These are phyloP conservation scores for Acronicta leporina DNA, from an alignment of 2,888 invertebrate species.

Conservation along the genomic window DNA sequence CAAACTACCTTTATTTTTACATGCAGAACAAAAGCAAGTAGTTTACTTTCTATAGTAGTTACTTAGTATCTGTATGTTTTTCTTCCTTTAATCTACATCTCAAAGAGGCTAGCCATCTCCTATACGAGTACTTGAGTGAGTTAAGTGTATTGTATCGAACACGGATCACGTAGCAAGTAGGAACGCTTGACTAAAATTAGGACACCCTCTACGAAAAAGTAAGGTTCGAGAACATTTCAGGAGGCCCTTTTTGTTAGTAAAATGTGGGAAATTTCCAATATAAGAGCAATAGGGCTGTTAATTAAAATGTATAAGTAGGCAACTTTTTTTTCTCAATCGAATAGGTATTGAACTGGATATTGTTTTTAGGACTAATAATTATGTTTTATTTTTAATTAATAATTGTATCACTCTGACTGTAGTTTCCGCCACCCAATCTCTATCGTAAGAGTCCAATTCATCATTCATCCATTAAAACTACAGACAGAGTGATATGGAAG, in stretches of 20 bases:
- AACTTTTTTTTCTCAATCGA: too few species aligned
- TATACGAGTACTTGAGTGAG: constrained; percentile 32
- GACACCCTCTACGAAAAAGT: constrained; percentile 54
- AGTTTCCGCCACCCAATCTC: too few species aligned
- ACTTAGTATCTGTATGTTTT: constrained; percentile 6
- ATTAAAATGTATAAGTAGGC: too few species aligned
- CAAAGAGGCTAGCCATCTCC: constrained; percentile 28
- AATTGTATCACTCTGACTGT: too few species aligned
- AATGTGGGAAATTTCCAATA: constrained; percentile 13
- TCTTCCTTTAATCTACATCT: constrained; percentile 31
- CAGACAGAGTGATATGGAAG: too few species aligned
- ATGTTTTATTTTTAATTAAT: too few species aligned
- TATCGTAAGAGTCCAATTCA: too few species aligned
- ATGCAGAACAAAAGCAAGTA: too few species aligned
- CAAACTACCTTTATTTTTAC: too few species aligned
- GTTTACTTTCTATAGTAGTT: constrained; percentile 25
- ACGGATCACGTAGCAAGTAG: constrained; percentile 70
- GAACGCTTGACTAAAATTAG: constrained; percentile 63
- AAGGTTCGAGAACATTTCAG: constrained; percentile 26
- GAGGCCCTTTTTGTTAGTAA: constrained; percentile 24
- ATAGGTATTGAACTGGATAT: too few species aligned
- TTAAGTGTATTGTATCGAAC: constrained; percentile 59
- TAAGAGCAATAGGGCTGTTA: not conserved
- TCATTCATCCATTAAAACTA: too few species aligned
- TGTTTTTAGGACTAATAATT: too few species aligned